Percentiles rank a stretch among this genome's conserved stretches.
Conservation (phyloP, 2,888 invertebrate genomes). For the Micoletzkya japonica region DNA sequence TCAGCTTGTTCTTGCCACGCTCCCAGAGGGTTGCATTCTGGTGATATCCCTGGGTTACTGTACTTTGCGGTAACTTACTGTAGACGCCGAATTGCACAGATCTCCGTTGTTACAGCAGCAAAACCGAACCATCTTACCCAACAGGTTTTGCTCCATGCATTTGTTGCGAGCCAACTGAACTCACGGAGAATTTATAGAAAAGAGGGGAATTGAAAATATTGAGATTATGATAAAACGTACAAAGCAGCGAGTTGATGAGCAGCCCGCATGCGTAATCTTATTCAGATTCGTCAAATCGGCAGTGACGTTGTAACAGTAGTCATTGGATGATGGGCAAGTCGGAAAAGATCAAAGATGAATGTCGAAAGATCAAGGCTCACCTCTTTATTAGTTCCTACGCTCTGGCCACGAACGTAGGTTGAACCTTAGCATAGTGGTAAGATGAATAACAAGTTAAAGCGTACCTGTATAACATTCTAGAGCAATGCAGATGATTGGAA, state of each 20-base stretch:
- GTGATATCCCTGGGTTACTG: too few relatives aligned
- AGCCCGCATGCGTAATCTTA: slow-evolving; percentile 12
- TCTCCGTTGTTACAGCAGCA: slow-evolving; percentile 27
- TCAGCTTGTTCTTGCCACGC: slow-evolving; percentile 13
- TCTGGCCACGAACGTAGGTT: slow-evolving; percentile 15
- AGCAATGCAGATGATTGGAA: neutral
- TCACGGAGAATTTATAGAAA: neutral
- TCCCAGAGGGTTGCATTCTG: slow-evolving; percentile 13
- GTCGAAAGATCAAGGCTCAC: neutral
- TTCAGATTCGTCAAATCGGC: slow-evolving; percentile 9
- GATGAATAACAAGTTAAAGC: neutral
- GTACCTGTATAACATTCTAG: slow-evolving; percentile 17
- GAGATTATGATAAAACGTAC: neutral
- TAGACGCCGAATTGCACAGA: slow-evolving; percentile 24
- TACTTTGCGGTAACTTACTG: too few relatives aligned
- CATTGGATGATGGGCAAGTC: slow-evolving; percentile 1
- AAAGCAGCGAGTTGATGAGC: slow-evolving; percentile 21
- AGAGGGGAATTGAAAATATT: neutral
- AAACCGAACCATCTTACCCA: slow-evolving; percentile 17
- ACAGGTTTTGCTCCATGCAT: slow-evolving; percentile 16
- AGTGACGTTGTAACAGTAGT: slow-evolving; percentile 27
- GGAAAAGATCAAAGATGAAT: neutral
- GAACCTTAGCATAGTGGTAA: neutral
- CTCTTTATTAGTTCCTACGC: slow-evolving; percentile 18
- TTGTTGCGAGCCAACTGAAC: slow-evolving; percentile 25